A percentile compares a stretch with the other conserved stretches of the same genome.
Conservation (phyloP, 2,797 vertebrate species). For the Fratercula arctica region DNA sequence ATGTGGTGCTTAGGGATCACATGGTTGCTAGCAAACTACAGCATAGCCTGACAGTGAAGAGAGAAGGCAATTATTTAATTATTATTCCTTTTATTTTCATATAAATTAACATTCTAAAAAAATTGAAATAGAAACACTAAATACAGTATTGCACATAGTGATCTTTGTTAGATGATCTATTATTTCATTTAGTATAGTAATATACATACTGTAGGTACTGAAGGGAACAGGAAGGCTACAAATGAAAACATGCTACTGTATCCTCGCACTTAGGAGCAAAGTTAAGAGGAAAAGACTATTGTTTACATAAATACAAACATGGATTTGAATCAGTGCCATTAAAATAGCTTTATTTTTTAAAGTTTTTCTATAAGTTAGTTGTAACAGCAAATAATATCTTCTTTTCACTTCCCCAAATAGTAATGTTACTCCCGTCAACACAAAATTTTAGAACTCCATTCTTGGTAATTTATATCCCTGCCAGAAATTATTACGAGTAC, state of each 20-base stretch:
- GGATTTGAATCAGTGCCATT: conserved; percentile 72
- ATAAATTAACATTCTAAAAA: conserved; percentile 89
- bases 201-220: conserved; percentile 75
- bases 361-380: conserved; percentile 54
- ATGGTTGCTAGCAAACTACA: neutral
- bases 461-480: conserved; percentile 46
- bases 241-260: conserved; percentile 76
- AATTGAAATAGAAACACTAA: conserved; percentile 87
- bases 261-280: conserved; percentile 68
- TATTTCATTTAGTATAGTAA: conserved; percentile 75
- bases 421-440: conserved; percentile 56
- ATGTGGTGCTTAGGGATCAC: neutral
- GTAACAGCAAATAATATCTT: conserved; percentile 59
- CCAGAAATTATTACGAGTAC: conserved; percentile 39
- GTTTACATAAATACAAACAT: conserved; percentile 77
- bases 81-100: conserved; percentile 90
- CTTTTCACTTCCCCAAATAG: conserved; percentile 57
- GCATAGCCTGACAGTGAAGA: neutral
- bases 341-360: conserved; percentile 70
- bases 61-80: conserved; percentile 45
- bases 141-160: conserved; percentile 88
- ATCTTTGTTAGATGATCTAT: conserved; percentile 81
- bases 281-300: conserved; percentile 61
- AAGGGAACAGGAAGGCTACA: conserved; percentile 74
- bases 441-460: conserved; percentile 52